Conservation (phyloP, 2,113 vertebrate genomes). For the Corvus moneduloides region DNA sequence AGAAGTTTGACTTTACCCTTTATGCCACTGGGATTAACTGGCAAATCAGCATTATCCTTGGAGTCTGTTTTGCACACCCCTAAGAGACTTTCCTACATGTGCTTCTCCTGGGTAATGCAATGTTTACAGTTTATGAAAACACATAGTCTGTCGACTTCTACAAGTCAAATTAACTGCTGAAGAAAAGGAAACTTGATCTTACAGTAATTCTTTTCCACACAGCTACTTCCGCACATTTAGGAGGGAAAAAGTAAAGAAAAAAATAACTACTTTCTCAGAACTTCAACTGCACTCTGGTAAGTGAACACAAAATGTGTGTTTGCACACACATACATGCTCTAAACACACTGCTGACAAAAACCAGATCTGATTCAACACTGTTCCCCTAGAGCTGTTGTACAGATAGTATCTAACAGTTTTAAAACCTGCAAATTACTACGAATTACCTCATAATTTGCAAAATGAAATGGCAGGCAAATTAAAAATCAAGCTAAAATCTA, state of each 20-base stretch:
- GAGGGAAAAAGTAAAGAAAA: neutral
- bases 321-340: neutral
- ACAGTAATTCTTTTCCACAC: neutral
- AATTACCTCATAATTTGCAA: neutral
- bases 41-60: neutral
- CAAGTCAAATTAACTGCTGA: neutral
- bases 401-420: neutral
- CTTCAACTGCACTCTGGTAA: neutral
- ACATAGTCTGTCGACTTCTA: neutral
- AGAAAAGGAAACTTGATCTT: neutral
- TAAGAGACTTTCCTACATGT: neutral
- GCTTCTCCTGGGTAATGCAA: neutral
- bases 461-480: neutral
- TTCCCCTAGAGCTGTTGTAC: neutral
- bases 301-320: neutral
- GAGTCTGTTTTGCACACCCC: neutral
- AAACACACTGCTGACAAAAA: neutral
- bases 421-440: neutral
- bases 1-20: neutral
- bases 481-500: conserved; percentile 3
- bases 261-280: neutral
- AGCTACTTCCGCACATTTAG: neutral
- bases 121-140: neutral
- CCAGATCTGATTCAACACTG: neutral
- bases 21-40: neutral